phyloP scores from a whole-genome alignment of 2,797 vertebrate genomes.

The Enteromius fasciolatus region DNA sequence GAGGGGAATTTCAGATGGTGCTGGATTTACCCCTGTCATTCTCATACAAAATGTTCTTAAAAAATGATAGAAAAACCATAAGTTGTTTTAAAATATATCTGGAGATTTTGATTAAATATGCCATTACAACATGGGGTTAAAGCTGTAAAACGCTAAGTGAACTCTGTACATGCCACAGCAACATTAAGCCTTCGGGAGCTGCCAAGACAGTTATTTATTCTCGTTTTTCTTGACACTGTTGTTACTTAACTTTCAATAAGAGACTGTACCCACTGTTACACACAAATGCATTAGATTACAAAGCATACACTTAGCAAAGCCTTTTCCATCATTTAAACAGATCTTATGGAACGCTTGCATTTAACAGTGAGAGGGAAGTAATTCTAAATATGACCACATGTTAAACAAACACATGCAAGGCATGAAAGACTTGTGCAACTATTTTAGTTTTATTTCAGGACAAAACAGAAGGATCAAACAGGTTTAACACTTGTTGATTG shows the following conservation, averaged over 20 bases:
- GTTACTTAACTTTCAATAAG: slow-evolving; percentile 41
- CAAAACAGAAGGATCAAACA: not conserved
- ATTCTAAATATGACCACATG: not conserved
- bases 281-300: slow-evolving; percentile 2
- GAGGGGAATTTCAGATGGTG: slow-evolving; percentile 43
- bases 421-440: not conserved
- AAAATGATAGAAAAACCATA: slow-evolving; percentile 20
- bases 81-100: slow-evolving; percentile 28
- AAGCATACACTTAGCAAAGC: not conserved
- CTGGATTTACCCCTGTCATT: not conserved
- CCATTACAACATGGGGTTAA: slow-evolving; percentile 49
- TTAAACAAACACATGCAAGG: not conserved
- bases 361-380: not conserved
- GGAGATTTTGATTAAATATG: slow-evolving; percentile 5
- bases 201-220: slow-evolving; percentile 54
- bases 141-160: slow-evolving; percentile 29
- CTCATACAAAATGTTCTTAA: not conserved
- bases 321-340: not conserved
- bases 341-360: not conserved
- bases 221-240: slow-evolving; percentile 40
- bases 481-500: slow-evolving; percentile 3
- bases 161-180: slow-evolving; percentile 44
- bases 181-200: slow-evolving; percentile 44
- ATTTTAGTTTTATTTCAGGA: not conserved
- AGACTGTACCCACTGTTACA: not conserved